These are phyloP conservation scores for Heliocidaris tuberculata DNA, from an alignment of 35 echinoderm and acorn worm species.

Conservation along the genomic window DNA sequence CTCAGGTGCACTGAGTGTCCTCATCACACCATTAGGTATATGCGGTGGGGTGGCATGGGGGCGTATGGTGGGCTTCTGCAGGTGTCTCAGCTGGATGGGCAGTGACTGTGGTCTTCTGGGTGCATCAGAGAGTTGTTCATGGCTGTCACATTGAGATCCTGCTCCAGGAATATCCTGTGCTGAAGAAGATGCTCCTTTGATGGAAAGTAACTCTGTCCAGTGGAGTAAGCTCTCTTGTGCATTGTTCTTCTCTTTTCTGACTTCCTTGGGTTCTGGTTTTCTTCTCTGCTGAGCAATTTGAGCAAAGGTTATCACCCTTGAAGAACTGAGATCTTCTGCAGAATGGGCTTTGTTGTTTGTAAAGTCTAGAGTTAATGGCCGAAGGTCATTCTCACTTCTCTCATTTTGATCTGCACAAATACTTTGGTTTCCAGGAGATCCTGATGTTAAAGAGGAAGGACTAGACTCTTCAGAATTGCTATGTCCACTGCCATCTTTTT, in stretches of 20 bases:
- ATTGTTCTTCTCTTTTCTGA: conserved; percentile 28
- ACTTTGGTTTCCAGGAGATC: background rate
- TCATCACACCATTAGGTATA: conserved; percentile 54
- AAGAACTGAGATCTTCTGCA: conserved; percentile 32
- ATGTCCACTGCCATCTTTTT: background rate
- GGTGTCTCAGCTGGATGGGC: conserved; percentile 80
- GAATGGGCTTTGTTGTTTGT: conserved; percentile 23
- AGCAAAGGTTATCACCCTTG: conserved; percentile 60
- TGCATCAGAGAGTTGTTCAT: conserved; percentile 25
- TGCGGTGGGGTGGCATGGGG: conserved; percentile 60
- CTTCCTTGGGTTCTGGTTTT: conserved; percentile 54
- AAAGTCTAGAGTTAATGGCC: background rate
- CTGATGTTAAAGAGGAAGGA: background rate
- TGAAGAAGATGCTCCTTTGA: conserved; percentile 29
- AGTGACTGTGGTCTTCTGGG: conserved; percentile 83
- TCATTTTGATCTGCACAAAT: background rate
- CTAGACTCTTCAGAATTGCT: conserved; percentile 19
- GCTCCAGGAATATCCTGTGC: background rate
- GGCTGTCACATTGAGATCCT: background rate
- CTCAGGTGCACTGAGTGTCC: conserved; percentile 74
- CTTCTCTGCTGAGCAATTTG: conserved; percentile 64
- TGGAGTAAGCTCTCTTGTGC: conserved; percentile 43
- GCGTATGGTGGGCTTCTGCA: conserved; percentile 70
- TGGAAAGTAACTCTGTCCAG: conserved; percentile 71
- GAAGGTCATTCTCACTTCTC: background rate